These are phyloP conservation scores for Microlaimidae sp. DNA, from an alignment of 2,888 invertebrate species.

Conservation along the genomic window DNA sequence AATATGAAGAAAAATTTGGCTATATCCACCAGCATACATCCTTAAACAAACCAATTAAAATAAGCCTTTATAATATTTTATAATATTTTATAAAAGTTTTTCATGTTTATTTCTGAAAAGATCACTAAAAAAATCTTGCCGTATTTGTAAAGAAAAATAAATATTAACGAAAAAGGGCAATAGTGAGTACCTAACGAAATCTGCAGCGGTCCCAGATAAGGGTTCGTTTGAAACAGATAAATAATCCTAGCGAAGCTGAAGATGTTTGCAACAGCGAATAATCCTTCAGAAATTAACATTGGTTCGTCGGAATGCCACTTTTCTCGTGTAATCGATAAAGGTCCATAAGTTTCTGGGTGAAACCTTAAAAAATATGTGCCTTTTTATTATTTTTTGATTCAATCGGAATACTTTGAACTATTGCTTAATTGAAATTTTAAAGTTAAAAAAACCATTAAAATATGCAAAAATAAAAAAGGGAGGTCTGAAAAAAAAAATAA, in stretches of 20 bases:
- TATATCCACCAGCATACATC: conserved; percentile 46
- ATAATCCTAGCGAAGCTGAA: conserved; percentile 46
- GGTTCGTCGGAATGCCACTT: conserved; percentile 44
- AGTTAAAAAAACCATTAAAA: conserved; percentile 1
- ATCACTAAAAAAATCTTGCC: conserved; percentile 1
- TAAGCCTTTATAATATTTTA: no score
- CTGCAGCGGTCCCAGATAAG: conserved; percentile 44
- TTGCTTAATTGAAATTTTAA: background rate
- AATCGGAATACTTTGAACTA: background rate
- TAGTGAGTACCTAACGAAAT: conserved; percentile 39
- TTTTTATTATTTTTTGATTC: no score
- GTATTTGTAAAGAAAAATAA: background rate
- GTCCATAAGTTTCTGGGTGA: conserved; percentile 34
- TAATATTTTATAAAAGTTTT: background rate
- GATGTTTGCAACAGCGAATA: conserved; percentile 45
- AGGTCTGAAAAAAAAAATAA: no score
- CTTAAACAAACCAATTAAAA: conserved; percentile 40
- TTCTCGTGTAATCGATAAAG: conserved; percentile 34
- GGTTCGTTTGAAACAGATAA: conserved; percentile 45
- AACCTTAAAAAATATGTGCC: no score
- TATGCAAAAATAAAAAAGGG: no score
- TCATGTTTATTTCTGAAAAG: background rate
- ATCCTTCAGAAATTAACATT: conserved; percentile 43
- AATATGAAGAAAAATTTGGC: conserved; percentile 44
- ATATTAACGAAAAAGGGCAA: background rate